Percentiles rank a stretch among this genome's conserved stretches.
phyloP scores from a whole-genome alignment of 2,888 invertebrate species.

The Ichneumoninae sp. region DNA sequence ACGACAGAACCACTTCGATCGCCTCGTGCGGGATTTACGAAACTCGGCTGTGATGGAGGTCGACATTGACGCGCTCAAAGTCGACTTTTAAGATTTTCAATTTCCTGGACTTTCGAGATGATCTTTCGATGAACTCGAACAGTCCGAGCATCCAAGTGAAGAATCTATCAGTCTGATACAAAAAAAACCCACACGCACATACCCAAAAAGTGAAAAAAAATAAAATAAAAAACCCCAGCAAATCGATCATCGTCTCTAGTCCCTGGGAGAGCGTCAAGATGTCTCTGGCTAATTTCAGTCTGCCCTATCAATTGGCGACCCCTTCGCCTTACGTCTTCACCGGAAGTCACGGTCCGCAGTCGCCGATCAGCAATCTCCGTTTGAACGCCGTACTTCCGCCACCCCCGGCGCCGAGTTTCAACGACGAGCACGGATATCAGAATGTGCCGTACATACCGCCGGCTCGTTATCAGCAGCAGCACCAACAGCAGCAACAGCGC shows the following conservation, averaged over 20 bases:
- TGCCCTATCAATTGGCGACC: conserved; percentile 80
- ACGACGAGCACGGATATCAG: conserved; percentile 74
- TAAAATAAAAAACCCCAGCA: conserved; percentile 3
- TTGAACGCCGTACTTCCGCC: conserved; percentile 78
- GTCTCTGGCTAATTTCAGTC: conserved; percentile 81
- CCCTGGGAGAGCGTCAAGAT: conserved; percentile 68
- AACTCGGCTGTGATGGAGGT: conserved; percentile 62
- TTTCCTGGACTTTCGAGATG: conserved; percentile 23
- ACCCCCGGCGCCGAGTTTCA: conserved; percentile 73
- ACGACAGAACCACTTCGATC: conserved; percentile 36
- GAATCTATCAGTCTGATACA: conserved; percentile 13
- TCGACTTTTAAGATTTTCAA: conserved; percentile 25
- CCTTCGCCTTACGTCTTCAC: conserved; percentile 79
- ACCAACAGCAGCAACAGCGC: conserved; percentile 69
- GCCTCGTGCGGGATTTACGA: conserved; percentile 19
- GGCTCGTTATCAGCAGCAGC: conserved; percentile 75
- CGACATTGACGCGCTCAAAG: conserved; percentile 57
- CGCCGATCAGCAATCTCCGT: conserved; percentile 76
- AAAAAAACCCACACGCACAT: neutral
- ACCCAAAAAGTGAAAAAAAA: conserved; percentile 13
- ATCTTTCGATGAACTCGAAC: conserved; percentile 10
- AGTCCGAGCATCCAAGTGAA: conserved; percentile 9
- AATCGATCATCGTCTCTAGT: conserved; percentile 59
- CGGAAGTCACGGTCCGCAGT: conserved; percentile 72
- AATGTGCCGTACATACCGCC: conserved; percentile 80